Percentiles rank a stretch among this genome's conserved stretches.
phyloP scores from a whole-genome alignment of 37 sponge, comb jelly and placozoan species.

The Agelas oroides region DNA sequence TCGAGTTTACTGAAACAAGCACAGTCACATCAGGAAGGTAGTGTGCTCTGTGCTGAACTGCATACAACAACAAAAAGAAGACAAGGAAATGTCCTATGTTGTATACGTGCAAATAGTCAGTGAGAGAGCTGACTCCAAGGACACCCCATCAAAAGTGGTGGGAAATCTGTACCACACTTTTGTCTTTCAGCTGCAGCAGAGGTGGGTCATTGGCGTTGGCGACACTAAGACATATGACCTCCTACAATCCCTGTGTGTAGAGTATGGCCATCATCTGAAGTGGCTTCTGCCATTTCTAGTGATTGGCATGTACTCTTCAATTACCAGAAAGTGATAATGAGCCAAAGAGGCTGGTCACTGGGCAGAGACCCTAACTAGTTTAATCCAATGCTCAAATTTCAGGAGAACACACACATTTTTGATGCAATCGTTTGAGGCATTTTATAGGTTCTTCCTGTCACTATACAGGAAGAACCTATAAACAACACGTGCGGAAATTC shows the following conservation, averaged over 20 bases:
- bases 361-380: not conserved
- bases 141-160: not conserved
- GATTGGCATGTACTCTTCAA: conserved; percentile 7
- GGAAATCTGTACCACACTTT: not conserved
- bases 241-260: not conserved
- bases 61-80: not conserved
- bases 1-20: not conserved
- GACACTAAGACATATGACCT: not conserved
- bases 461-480: too few species aligned
- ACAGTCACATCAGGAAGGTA: not conserved
- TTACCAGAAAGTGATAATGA: conserved; percentile 7
- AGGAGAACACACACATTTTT: not conserved
- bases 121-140: not conserved
- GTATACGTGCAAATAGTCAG: not conserved
- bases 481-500: too few species aligned
- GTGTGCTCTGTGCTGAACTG: not conserved
- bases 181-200: not conserved
- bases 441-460: not conserved
- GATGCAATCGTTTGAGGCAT: not conserved
- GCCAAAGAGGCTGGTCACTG: not conserved
- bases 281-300: not conserved
- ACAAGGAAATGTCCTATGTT: not conserved
- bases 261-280: not conserved
- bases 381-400: not conserved
- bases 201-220: not conserved